Conservation (phyloP, 1,140 invertebrate species). For the Listronotus bonariensis region DNA sequence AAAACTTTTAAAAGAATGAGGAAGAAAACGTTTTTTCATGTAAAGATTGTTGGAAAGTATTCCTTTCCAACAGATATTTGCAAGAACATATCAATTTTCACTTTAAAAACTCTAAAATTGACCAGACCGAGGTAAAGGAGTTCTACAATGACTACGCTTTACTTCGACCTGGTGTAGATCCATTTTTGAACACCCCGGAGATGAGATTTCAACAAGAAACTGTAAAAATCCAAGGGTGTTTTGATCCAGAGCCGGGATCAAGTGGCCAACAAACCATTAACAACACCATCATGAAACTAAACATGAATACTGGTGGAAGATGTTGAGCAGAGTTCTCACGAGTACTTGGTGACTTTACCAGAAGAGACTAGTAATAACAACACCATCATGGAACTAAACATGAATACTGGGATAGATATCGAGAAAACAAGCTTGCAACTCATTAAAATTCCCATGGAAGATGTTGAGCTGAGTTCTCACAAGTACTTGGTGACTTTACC, state of each 20-base stretch:
- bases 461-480: not conserved
- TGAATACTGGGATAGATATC: not conserved
- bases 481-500: not conserved
- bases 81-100: conserved; percentile 23
- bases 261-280: not conserved
- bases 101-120: conserved; percentile 17
- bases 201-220: not conserved
- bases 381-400: conserved; percentile 1
- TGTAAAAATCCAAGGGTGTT: not conserved
- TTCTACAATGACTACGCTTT: conserved; percentile 26
- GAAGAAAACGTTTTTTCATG: conserved; percentile 15
- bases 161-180: conserved; percentile 19
- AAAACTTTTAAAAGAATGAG: not conserved
- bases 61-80: conserved; percentile 15
- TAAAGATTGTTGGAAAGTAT: conserved; percentile 25
- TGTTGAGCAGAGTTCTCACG: not conserved
- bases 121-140: conserved; percentile 10
- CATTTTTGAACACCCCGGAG: conserved; percentile 8
- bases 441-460: not conserved
- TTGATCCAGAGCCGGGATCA: not conserved
- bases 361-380: too few species aligned
- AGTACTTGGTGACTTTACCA: not conserved
- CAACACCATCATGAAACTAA: too few species aligned
- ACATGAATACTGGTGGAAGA: too few species aligned
- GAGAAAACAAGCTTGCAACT: not conserved